Conservation (phyloP, 1,140 invertebrate species). For the Palaemon carinicauda region DNA sequence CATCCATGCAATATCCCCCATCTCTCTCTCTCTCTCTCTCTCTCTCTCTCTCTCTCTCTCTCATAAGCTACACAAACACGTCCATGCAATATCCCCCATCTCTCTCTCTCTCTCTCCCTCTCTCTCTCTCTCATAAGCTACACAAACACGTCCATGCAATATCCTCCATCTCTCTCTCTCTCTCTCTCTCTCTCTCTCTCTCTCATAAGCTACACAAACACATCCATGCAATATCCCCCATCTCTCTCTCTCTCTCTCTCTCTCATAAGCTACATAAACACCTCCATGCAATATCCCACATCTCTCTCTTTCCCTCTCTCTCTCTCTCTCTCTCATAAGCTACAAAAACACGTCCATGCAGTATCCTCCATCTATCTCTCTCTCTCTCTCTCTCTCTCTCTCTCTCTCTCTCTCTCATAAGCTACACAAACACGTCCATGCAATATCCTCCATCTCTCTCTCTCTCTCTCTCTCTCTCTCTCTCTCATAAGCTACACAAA, state of each 20-base stretch:
- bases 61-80: too few relatives aligned
- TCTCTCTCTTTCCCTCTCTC: background rate
- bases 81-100: too few relatives aligned
- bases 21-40: background rate
- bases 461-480: background rate
- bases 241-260: background rate
- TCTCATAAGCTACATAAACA: background rate
- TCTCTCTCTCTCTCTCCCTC: background rate
- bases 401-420: background rate
- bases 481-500: background rate
- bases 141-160: background rate
- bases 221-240: too few relatives aligned
- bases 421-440: background rate
- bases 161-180: background rate
- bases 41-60: background rate
- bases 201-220: too few relatives aligned
- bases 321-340: background rate
- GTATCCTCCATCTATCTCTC: too few relatives aligned
- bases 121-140: background rate
- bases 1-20: background rate
- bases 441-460: background rate
- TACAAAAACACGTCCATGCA: too few relatives aligned
- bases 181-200: background rate
- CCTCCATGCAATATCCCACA: background rate
- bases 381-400: background rate